phyloP scores from a whole-genome alignment of 1,140 invertebrate genomes.

The Meloidogyne floridensis region DNA sequence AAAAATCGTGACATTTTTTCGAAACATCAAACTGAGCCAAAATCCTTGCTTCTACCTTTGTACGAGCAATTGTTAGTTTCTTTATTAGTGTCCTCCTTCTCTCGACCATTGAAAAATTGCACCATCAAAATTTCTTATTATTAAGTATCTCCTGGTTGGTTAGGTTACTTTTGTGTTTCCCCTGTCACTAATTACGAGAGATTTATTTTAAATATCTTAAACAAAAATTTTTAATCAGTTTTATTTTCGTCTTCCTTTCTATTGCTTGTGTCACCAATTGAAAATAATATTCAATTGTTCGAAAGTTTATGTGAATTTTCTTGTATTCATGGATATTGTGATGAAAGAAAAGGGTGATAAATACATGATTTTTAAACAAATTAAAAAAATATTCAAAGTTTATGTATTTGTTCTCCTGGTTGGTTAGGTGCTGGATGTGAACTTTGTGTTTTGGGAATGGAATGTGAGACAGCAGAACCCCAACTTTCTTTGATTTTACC shows the following conservation, averaged over 20 bases:
- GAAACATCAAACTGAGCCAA: no score
- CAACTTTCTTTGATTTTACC: slow-evolving; percentile 16
- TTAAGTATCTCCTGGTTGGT: no score
- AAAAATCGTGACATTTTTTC: no score
- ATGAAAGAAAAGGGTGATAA: slow-evolving; percentile 1
- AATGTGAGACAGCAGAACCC: neutral
- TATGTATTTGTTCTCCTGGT: slow-evolving; percentile 17
- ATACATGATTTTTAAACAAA: no score
- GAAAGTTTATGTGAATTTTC: slow-evolving; percentile 16
- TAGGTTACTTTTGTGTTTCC: no score
- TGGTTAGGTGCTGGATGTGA: slow-evolving; percentile 29
- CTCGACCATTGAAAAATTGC: no score
- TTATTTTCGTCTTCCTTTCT: neutral
- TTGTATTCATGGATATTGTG: slow-evolving; percentile 20
- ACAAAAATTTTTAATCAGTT: neutral
- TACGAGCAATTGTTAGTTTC: no score
- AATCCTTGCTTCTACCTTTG: no score
- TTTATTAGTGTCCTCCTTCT: no score
- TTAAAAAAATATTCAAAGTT: neutral
- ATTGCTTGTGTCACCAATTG: neutral
- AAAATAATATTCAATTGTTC: neutral
- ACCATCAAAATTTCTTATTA: no score
- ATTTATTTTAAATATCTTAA: slow-evolving; percentile 1
- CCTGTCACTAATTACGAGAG: no score
- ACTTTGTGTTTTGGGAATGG: slow-evolving; percentile 11